phyloP scores from a whole-genome alignment of 2,888 invertebrate species.

The Salpingus planirostris region DNA sequence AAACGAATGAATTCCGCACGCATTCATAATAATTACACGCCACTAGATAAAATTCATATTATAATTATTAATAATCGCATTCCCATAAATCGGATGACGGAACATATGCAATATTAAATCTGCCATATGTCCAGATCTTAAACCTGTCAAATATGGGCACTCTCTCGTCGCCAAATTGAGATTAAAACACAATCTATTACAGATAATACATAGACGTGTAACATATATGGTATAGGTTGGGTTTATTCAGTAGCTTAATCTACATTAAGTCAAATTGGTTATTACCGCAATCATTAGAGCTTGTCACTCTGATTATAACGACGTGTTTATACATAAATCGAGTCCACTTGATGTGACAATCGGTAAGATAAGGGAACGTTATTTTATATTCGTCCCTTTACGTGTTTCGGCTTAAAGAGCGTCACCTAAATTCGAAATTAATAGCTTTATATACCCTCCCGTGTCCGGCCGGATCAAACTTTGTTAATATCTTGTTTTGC shows the following conservation, averaged over 20 bases:
- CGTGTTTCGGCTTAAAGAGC: neutral
- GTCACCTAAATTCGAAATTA: constrained; percentile 18
- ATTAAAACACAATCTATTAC: constrained; percentile 27
- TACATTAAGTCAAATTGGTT: constrained; percentile 27
- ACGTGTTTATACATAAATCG: constrained; percentile 3
- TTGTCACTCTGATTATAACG: constrained; percentile 21
- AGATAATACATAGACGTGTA: constrained; percentile 16
- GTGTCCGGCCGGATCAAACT: constrained; percentile 26
- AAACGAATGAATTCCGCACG: too few relatives aligned
- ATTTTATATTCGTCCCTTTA: too few relatives aligned
- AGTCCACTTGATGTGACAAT: constrained; percentile 22
- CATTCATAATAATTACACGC: too few relatives aligned
- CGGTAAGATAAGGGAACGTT: constrained; percentile 13
- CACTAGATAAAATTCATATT: too few relatives aligned
- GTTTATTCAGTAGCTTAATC: constrained; percentile 23
- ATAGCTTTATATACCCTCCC: constrained; percentile 23
- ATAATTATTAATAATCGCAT: too few relatives aligned
- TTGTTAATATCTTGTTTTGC: constrained; percentile 35
- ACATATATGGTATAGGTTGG: constrained; percentile 8
- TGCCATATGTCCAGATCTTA: constrained; percentile 28
- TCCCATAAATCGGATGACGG: too few relatives aligned
- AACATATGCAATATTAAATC: constrained; percentile 14
- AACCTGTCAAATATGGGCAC: constrained; percentile 26
- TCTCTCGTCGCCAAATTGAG: constrained; percentile 28
- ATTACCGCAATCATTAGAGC: constrained; percentile 22